Evolutionary conservation across 2,113 vertebrate genomes (phyloP).

Genomic region (Parotia lawesii): DNA sequence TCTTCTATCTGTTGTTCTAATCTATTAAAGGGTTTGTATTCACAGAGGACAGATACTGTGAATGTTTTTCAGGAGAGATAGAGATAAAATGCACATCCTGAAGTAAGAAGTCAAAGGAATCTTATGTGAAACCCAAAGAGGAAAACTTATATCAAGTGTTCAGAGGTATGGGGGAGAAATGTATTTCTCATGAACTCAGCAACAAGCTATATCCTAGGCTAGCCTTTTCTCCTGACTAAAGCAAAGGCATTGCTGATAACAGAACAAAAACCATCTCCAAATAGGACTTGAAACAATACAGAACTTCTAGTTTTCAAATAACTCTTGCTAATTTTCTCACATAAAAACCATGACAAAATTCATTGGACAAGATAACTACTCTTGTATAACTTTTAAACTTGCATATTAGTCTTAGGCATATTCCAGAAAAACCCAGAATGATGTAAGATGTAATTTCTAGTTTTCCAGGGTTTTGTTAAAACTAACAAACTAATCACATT

Average conservation of each 20-base stretch:
- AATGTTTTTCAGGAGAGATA: background rate
- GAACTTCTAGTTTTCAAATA: background rate
- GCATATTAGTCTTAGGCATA: background rate
- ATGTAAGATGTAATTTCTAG: background rate
- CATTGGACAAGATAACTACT: background rate
- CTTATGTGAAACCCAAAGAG: background rate
- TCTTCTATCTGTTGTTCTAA: background rate
- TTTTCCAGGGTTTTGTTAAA: background rate
- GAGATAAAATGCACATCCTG: background rate
- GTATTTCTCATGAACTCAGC: background rate
- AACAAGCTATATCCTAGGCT: background rate
- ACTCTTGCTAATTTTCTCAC: background rate
- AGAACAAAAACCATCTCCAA: background rate
- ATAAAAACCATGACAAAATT: background rate
- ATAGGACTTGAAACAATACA: background rate
- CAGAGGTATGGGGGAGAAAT: background rate
- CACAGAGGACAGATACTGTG: background rate
- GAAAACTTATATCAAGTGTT: background rate
- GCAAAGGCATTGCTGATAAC: background rate
- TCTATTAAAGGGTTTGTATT: background rate
- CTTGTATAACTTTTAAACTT: background rate
- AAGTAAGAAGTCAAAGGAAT: background rate
- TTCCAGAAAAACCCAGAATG: background rate
- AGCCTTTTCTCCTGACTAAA: background rate
- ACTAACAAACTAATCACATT: background rate